These are phyloP conservation scores for Caenorhabditis sp. DNA, from an alignment of 2,888 invertebrate genomes.

Conservation along the genomic window DNA sequence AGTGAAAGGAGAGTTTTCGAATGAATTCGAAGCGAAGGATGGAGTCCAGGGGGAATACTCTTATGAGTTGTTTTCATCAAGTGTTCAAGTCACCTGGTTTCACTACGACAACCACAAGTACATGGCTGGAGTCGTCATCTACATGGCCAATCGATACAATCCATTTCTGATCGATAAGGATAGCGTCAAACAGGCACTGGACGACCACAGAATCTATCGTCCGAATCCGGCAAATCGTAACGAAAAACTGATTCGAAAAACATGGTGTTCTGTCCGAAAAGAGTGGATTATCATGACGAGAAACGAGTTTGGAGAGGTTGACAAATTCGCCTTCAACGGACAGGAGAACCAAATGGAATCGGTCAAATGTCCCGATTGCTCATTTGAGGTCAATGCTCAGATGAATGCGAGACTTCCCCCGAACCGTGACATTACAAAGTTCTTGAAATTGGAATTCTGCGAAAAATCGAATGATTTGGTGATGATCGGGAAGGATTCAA, in stretches of 20 bases:
- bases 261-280: too few relatives aligned
- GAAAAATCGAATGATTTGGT: too few relatives aligned
- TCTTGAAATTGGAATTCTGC: too few relatives aligned
- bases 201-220: background rate
- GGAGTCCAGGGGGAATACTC: conserved; percentile 7
- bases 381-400: background rate
- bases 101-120: background rate
- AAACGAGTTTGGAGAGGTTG: too few relatives aligned
- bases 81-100: conserved; percentile 30
- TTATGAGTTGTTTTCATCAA: conserved; percentile 2
- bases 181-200: background rate
- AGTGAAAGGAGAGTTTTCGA: conserved; percentile 10
- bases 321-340: too few relatives aligned
- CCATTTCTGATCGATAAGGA: background rate
- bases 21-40: conserved; percentile 25
- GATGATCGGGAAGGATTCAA: too few relatives aligned
- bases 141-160: conserved; percentile 25
- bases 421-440: conserved; percentile 12
- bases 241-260: too few relatives aligned
- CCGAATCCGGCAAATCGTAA: conserved; percentile 23
- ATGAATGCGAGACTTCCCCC: conserved; percentile 1
- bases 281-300: too few relatives aligned
- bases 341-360: too few relatives aligned
- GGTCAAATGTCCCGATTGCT: conserved; percentile 20
- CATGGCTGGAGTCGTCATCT: conserved; percentile 28